phyloP scores from a whole-genome alignment of 2,113 vertebrate species.

The Symphodus melops region DNA sequence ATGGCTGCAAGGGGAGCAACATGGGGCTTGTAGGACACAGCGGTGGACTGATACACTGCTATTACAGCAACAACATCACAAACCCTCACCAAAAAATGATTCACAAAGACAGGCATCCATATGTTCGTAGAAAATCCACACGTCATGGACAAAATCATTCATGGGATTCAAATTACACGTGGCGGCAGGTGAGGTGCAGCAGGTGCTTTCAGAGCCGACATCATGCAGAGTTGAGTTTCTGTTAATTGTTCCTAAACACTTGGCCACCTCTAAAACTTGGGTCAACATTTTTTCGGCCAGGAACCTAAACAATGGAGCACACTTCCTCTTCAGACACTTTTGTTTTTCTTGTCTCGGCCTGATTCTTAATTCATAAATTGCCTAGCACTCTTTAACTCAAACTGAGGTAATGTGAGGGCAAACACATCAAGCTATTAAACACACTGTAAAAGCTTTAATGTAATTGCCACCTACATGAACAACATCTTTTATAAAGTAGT shows the following conservation, averaged over 20 bases:
- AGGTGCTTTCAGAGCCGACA: conserved; percentile 21
- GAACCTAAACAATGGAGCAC: conserved; percentile 52
- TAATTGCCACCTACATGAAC: conserved; percentile 8
- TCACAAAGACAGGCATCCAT: conserved; percentile 45
- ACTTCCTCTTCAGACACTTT: conserved; percentile 30
- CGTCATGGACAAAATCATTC: conserved; percentile 39
- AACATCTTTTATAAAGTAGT: conserved; percentile 4
- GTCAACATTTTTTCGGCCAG: background rate
- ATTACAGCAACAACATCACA: conserved; percentile 55
- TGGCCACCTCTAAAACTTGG: conserved; percentile 23
- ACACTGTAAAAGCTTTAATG: background rate
- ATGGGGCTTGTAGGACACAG: conserved; percentile 57
- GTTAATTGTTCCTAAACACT: conserved; percentile 31
- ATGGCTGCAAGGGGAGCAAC: conserved; percentile 67
- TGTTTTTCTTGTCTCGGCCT: conserved; percentile 7
- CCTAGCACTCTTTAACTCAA: background rate
- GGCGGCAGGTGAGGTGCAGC: conserved; percentile 8
- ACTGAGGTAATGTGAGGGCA: conserved; percentile 14
- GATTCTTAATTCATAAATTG: conserved; percentile 16
- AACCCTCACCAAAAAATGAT: conserved; percentile 38
- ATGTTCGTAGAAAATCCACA: conserved; percentile 35
- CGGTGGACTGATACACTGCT: conserved; percentile 51
- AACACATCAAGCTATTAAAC: conserved; percentile 5
- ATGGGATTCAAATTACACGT: conserved; percentile 43
- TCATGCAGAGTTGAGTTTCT: background rate